These are phyloP conservation scores for Eulemur coronatus DNA, from an alignment of 2,797 vertebrate genomes.

Conservation along the genomic window DNA sequence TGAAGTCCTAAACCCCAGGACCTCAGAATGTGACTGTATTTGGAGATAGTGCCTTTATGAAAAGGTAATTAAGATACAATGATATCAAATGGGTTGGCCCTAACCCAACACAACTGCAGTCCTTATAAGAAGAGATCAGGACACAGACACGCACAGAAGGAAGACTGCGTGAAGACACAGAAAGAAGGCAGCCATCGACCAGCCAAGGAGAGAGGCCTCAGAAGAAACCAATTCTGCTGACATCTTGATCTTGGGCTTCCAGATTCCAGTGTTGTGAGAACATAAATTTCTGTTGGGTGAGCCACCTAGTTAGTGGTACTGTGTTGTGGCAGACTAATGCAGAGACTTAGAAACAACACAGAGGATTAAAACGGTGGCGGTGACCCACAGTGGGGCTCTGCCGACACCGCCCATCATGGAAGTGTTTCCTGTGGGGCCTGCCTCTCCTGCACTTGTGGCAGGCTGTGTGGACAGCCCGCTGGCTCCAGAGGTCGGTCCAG, in stretches of 20 bases:
- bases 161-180: not conserved
- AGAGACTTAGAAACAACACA: not conserved
- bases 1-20: not conserved
- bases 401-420: accelerated
- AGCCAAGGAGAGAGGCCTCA: not conserved
- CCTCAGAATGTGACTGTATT: not conserved
- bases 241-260: not conserved
- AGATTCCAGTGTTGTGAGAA: not conserved
- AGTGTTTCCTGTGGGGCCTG: accelerated
- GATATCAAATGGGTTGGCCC: not conserved
- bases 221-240: not conserved
- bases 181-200: not conserved
- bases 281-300: not conserved
- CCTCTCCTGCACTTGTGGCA: accelerated
- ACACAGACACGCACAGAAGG: not conserved
- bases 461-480: not conserved
- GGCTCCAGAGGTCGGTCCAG: not conserved
- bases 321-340: not conserved
- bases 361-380: not conserved
- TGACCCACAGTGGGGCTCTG: accelerated
- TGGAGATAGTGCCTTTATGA: not conserved
- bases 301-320: not conserved
- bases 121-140: too few relatives aligned
- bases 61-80: not conserved
- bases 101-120: not conserved